phyloP scores from a whole-genome alignment of 2,888 invertebrate species.

The Acanthacorydalis orientalis region DNA sequence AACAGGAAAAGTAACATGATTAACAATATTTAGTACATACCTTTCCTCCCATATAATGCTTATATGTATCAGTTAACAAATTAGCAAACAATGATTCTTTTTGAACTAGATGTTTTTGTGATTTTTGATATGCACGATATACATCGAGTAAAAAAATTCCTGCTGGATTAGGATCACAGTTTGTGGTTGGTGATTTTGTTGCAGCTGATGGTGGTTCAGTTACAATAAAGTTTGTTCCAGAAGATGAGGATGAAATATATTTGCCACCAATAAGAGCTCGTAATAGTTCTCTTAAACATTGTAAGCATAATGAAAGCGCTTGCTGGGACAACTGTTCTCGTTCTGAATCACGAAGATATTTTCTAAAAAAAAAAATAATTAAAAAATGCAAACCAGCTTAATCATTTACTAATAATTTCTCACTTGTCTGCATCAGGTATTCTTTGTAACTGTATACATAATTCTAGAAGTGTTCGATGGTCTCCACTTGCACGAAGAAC shows the following conservation, averaged over 20 bases:
- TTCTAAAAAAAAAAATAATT: constrained; percentile 27
- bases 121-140: constrained; percentile 51
- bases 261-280: constrained; percentile 25
- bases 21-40: too few relatives aligned
- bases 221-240: constrained; percentile 10
- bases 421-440: constrained; percentile 76
- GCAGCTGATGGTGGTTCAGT: constrained; percentile 11
- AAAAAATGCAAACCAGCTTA: too few relatives aligned
- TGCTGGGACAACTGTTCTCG: constrained; percentile 64
- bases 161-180: constrained; percentile 19
- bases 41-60: constrained; percentile 40
- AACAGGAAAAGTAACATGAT: too few relatives aligned
- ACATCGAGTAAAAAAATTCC: constrained; percentile 34
- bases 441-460: constrained; percentile 61
- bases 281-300: constrained; percentile 47
- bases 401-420: not conserved
- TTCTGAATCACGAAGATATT: constrained; percentile 73
- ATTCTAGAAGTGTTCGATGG: constrained; percentile 58
- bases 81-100: constrained; percentile 44
- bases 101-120: constrained; percentile 40
- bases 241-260: constrained; percentile 1
- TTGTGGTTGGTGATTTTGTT: constrained; percentile 6
- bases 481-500: constrained; percentile 66
- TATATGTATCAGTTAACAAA: constrained; percentile 53
- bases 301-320: constrained; percentile 56